A percentile compares a stretch with the other conserved stretches of the same genome.
Conservation (phyloP, 2,888 invertebrate species). For the Eristalis arbustorum region DNA sequence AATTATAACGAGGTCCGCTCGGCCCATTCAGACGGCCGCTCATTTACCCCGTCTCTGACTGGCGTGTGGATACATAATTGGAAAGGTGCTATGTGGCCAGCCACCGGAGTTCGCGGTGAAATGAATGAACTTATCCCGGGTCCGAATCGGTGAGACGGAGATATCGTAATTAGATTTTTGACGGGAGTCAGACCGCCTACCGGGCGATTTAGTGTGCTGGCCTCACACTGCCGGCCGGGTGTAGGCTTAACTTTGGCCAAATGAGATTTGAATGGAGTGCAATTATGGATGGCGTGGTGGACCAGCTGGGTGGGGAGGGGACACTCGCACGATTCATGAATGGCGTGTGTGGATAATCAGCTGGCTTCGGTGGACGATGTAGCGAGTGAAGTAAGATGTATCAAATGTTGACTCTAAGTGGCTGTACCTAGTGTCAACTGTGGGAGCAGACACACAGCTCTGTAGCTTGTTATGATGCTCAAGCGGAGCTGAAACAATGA, state of each 20-base stretch:
- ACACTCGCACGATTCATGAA: neutral
- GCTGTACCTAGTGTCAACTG: no score
- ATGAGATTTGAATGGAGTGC: slow-evolving; percentile 43
- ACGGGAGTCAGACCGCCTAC: slow-evolving; percentile 19
- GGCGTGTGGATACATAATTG: neutral
- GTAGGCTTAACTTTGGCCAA: neutral
- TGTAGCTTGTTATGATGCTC: no score
- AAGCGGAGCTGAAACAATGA: no score
- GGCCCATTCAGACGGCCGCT: slow-evolving; percentile 12
- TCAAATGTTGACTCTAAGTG: no score
- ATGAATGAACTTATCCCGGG: slow-evolving; percentile 31
- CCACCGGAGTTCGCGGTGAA: neutral
- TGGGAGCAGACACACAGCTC: no score
- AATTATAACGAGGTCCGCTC: slow-evolving; percentile 21
- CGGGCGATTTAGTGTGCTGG: neutral
- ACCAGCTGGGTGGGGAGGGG: neutral
- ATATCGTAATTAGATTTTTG: slow-evolving; percentile 49
- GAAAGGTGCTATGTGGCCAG: neutral
- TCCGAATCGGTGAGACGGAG: neutral
- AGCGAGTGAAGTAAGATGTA: no score
- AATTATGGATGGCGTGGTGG: slow-evolving; percentile 5
- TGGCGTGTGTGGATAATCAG: no score
- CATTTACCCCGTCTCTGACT: slow-evolving; percentile 11
- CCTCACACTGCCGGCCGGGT: neutral
- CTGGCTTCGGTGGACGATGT: no score